These are phyloP conservation scores for Pangasius sanitwongsei DNA, from an alignment of 2,797 vertebrate species.

Conservation along the genomic window DNA sequence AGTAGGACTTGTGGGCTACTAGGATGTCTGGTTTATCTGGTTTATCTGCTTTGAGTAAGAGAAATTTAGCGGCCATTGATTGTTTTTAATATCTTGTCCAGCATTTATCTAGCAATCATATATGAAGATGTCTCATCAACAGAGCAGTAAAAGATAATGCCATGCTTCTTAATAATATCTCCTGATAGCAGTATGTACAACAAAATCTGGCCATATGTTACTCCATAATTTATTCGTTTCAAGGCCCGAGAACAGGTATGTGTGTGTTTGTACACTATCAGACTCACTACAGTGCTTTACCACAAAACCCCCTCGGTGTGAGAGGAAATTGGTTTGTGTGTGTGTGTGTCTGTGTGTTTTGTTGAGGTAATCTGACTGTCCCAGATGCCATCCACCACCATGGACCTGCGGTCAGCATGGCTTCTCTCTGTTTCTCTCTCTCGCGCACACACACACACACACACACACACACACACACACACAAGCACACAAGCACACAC, in stretches of 20 bases:
- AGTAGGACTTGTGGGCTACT: background rate
- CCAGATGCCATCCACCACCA: constrained; percentile 50
- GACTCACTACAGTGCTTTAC: constrained; percentile 24
- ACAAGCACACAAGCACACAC: background rate
- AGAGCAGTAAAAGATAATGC: background rate
- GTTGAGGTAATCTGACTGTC: constrained; percentile 52
- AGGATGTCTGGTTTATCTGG: background rate
- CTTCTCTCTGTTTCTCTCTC: constrained; percentile 15
- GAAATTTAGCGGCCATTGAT: background rate
- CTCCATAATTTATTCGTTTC: background rate
- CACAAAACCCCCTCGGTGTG: constrained; percentile 8
- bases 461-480: background rate
- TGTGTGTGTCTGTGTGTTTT: constrained; percentile 38
- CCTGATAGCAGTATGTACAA: background rate
- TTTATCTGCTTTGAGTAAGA: background rate
- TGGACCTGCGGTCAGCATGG: constrained; percentile 43
- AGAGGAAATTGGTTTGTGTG: constrained; percentile 39
- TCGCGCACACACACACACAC: constrained; percentile 7
- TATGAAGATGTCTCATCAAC: background rate
- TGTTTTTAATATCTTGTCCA: background rate
- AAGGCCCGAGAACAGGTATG: constrained; percentile 10
- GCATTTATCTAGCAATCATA: background rate
- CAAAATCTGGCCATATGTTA: background rate
- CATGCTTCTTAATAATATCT: background rate
- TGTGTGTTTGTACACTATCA: constrained; percentile 1